These are phyloP conservation scores for Phylloscopus collybita DNA, from an alignment of 2,797 vertebrate species.

Conservation along the genomic window DNA sequence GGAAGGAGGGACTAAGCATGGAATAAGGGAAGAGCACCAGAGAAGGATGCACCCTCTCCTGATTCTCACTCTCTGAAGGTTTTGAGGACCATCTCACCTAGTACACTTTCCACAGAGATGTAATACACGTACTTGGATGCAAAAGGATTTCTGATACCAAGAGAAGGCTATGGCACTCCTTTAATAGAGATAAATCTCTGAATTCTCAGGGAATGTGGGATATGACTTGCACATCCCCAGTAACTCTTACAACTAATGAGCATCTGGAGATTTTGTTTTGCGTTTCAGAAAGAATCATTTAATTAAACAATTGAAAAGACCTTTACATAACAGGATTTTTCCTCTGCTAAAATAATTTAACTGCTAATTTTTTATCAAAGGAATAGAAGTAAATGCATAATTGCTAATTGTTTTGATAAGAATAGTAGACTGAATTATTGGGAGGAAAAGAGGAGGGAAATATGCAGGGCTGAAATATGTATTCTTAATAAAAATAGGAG, in stretches of 20 bases:
- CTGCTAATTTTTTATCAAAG: neutral
- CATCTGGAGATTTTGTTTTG: neutral
- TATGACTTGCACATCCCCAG: neutral
- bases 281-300: neutral
- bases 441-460: neutral
- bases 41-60: neutral
- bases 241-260: neutral
- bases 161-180: neutral
- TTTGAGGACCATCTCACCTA: neutral
- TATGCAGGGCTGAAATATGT: neutral
- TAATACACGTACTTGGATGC: rapidly evolving
- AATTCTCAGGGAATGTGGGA: neutral
- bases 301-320: neutral
- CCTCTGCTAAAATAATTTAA: neutral
- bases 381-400: neutral
- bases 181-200: neutral
- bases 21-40: neutral
- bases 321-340: neutral
- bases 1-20: neutral
- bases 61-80: neutral
- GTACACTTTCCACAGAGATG: neutral
- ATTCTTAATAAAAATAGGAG: neutral
- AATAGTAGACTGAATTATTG: neutral
- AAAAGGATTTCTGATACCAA: neutral
- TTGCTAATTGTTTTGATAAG: neutral